Evolutionary conservation across 2,888 invertebrate species (phyloP).

Genomic region (Zhuqinia jingwanae): DNA sequence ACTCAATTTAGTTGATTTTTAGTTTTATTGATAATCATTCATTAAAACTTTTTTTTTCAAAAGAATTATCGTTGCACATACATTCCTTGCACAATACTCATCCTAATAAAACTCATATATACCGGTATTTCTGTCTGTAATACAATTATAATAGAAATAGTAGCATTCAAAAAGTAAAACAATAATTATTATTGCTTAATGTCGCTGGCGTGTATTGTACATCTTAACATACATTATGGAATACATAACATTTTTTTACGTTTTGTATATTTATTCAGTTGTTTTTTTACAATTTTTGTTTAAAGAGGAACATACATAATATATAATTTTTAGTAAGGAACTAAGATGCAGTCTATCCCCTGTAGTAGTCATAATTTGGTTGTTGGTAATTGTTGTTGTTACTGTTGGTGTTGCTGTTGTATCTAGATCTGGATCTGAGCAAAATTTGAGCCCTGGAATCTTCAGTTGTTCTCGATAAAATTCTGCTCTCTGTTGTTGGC

Average conservation of each 20-base stretch:
- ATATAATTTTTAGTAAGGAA: slow-evolving; percentile 54
- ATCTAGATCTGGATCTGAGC: slow-evolving; percentile 68
- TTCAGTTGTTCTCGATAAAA: slow-evolving; percentile 41
- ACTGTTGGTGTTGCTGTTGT: slow-evolving; percentile 61
- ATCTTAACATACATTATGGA: slow-evolving; percentile 52
- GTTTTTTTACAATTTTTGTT: neutral
- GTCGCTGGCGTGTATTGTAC: neutral
- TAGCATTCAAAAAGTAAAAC: neutral
- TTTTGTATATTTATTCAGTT: slow-evolving; percentile 26
- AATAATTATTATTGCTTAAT: too few species aligned
- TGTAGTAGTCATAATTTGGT: slow-evolving; percentile 68
- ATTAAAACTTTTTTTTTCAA: slow-evolving; percentile 2
- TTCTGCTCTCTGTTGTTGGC: slow-evolving; percentile 36
- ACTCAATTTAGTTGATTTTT: too few species aligned
- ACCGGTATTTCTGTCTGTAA: too few species aligned
- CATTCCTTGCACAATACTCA: neutral
- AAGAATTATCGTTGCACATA: neutral
- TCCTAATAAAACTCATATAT: slow-evolving; percentile 25
- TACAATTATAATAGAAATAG: neutral
- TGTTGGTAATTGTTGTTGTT: slow-evolving; percentile 64
- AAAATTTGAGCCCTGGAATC: slow-evolving; percentile 71
- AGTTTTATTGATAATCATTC: too few species aligned
- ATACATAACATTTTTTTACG: slow-evolving; percentile 27
- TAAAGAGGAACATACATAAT: slow-evolving; percentile 35
- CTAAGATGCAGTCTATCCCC: slow-evolving; percentile 48